These are phyloP conservation scores for Uropsilus gracilis DNA, from an alignment of 2,113 vertebrate genomes.

Conservation along the genomic window DNA sequence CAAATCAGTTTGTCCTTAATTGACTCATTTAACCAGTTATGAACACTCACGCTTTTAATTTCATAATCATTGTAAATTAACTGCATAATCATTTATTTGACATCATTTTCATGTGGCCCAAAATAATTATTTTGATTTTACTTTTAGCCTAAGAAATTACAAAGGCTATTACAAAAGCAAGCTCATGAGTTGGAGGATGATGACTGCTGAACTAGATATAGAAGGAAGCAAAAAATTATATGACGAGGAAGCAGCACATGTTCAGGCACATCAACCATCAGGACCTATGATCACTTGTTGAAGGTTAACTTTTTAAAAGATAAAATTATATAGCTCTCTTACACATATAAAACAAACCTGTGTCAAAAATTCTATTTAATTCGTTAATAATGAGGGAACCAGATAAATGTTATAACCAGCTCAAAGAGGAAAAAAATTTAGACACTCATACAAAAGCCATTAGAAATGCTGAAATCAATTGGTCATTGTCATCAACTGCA, in stretches of 20 bases:
- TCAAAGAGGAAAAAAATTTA: background rate
- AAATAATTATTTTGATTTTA: background rate
- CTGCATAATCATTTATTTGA: background rate
- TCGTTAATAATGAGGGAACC: background rate
- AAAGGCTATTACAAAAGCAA: background rate
- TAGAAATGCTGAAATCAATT: background rate
- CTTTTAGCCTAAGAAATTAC: background rate
- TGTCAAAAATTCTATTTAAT: background rate
- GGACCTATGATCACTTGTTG: background rate
- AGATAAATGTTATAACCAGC: background rate
- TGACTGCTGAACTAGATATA: background rate
- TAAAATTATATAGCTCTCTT: background rate
- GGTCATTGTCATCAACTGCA: background rate
- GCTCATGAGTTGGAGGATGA: background rate
- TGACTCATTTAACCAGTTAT: background rate
- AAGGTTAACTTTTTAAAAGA: background rate
- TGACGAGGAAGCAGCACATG: too few species aligned
- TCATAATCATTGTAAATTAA: background rate
- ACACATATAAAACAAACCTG: background rate
- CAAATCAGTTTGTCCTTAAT: background rate
- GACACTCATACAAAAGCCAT: background rate
- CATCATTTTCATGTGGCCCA: background rate
- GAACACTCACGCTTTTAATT: background rate
- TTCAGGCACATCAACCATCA: background rate
- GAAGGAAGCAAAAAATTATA: background rate